phyloP scores from a whole-genome alignment of 2,113 vertebrate genomes.

The Cepphus grylle region DNA sequence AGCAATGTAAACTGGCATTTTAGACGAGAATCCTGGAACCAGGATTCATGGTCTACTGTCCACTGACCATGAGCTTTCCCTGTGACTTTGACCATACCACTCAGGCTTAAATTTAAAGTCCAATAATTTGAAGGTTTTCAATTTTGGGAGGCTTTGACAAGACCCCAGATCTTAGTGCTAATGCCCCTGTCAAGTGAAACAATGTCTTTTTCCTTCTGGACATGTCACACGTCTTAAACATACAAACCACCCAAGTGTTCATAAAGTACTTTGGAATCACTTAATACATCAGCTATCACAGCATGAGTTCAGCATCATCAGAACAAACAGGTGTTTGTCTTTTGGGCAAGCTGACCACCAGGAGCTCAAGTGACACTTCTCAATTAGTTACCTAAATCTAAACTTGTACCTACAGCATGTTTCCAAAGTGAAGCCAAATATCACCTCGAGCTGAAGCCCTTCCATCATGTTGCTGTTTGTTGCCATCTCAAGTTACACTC shows the following conservation, averaged over 20 bases:
- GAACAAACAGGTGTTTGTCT: not conserved
- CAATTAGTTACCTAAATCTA: not conserved
- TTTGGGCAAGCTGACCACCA: not conserved
- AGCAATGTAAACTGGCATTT: not conserved
- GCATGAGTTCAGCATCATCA: not conserved
- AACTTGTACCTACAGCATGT: accelerated
- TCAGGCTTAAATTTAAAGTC: not conserved
- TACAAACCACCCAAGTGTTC: not conserved
- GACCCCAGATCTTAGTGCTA: not conserved
- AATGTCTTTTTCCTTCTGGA: not conserved
- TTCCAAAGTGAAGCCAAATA: not conserved
- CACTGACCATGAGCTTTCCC: not conserved
- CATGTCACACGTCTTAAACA: not conserved
- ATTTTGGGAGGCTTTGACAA: not conserved
- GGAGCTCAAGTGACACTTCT: not conserved
- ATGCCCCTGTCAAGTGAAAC: not conserved
- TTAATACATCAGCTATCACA: not conserved
- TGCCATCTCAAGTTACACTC: not conserved
- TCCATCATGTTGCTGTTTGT: not conserved
- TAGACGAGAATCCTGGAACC: not conserved
- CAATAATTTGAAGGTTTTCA: not conserved
- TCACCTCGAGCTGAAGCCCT: not conserved
- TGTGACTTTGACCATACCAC: not conserved
- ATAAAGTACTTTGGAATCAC: not conserved
- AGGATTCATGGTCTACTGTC: too few relatives aligned